Conservation (phyloP, 2,888 invertebrate genomes). For the Pecten maximus region DNA sequence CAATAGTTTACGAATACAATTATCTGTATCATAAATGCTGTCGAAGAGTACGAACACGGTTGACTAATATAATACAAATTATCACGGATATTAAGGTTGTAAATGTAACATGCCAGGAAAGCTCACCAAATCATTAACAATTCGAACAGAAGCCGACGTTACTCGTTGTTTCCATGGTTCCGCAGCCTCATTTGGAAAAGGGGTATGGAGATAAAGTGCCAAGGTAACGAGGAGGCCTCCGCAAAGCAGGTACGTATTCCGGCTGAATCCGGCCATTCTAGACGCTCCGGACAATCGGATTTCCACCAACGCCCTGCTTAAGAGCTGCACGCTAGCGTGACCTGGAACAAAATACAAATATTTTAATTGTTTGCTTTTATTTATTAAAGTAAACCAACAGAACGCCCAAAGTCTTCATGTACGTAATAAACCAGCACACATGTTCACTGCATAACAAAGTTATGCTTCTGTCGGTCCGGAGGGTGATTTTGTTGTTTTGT, state of each 20-base stretch:
- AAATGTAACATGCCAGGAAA: too few relatives aligned
- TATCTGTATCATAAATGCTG: too few relatives aligned
- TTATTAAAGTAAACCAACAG: too few relatives aligned
- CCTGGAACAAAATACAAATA: neutral
- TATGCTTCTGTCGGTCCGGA: too few relatives aligned
- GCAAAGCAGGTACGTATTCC: neutral
- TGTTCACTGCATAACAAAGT: too few relatives aligned
- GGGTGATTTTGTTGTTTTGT: too few relatives aligned
- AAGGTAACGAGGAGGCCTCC: neutral
- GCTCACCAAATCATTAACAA: neutral
- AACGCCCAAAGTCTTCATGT: too few relatives aligned
- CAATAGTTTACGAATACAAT: too few relatives aligned
- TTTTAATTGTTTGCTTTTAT: neutral
- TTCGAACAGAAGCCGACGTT: neutral
- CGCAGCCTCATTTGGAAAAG: neutral
- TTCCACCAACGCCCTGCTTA: neutral
- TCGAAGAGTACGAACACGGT: too few relatives aligned
- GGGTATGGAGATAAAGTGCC: neutral
- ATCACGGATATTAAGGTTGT: too few relatives aligned
- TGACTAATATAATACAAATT: too few relatives aligned
- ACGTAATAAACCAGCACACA: too few relatives aligned
- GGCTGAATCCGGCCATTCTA: neutral
- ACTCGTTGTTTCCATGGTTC: constrained; percentile 5
- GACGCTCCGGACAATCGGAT: neutral
- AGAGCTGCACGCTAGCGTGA: constrained; percentile 7